Conservation (phyloP, 2,113 vertebrate genomes). For the Ctenodactylus gundi region DNA sequence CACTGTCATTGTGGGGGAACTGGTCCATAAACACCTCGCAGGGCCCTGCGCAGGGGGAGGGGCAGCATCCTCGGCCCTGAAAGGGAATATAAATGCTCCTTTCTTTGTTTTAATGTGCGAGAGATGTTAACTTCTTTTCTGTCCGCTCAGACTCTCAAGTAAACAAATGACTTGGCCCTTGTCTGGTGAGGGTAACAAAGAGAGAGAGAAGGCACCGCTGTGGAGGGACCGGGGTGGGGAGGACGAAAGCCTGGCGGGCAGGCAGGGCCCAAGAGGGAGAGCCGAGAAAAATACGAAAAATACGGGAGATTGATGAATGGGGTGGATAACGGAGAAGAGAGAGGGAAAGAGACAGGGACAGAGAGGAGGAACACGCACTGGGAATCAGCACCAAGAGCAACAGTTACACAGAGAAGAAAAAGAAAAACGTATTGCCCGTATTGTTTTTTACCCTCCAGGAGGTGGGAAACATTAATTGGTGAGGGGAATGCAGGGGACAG, state of each 20-base stretch:
- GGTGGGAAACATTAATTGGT: background rate
- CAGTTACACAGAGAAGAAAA: no score
- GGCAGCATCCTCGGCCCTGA: constrained; percentile 55
- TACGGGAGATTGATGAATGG: rapidly evolving
- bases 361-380: background rate
- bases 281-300: background rate
- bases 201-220: background rate
- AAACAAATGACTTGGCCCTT: constrained; percentile 54
- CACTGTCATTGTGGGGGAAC: constrained; percentile 36
- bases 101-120: constrained; percentile 58
- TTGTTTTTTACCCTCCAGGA: background rate
- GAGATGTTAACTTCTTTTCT: constrained; percentile 49
- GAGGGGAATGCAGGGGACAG: no score
- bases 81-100: constrained; percentile 53
- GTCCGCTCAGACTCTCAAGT: background rate
- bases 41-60: constrained; percentile 23
- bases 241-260: background rate
- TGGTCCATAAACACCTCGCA: constrained; percentile 63
- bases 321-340: background rate
- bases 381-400: background rate
- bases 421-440: no score
- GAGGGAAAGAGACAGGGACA: background rate
- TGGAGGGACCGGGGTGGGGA: background rate
- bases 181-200: constrained; percentile 15
- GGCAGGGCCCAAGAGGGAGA: background rate